Evolutionary conservation across 2,113 vertebrate species (phyloP).

Genomic region (Entosphenus tridentatus): DNA sequence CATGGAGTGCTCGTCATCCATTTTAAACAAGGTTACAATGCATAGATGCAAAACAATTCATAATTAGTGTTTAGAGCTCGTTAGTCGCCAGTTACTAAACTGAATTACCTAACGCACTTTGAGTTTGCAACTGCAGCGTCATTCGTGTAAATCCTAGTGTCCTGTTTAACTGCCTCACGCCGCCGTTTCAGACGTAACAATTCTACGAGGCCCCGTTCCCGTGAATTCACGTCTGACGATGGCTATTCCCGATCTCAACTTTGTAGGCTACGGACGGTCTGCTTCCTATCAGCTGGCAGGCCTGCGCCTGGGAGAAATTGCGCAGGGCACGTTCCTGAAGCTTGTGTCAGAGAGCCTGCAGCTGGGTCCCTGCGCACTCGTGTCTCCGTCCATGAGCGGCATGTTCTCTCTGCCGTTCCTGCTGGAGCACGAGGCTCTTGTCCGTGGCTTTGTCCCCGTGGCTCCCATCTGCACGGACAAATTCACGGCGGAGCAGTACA

Average conservation of each 20-base stretch:
- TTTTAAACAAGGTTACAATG: too few species aligned
- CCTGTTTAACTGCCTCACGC: neutral
- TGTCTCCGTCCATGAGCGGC: conserved; percentile 82
- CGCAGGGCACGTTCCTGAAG: conserved; percentile 37
- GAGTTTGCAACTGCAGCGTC: conserved; percentile 1
- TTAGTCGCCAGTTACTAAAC: neutral
- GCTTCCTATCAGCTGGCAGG: conserved; percentile 33
- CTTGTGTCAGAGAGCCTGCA: conserved; percentile 35
- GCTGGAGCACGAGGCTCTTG: conserved; percentile 28
- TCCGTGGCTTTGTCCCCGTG: conserved; percentile 57
- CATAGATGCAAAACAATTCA: neutral
- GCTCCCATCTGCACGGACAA: conserved; percentile 90
- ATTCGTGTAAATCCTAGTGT: neutral
- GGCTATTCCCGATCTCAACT: conserved; percentile 8
- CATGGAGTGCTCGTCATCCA: too few species aligned
- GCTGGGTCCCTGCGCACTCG: conserved; percentile 36
- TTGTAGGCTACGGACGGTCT: conserved; percentile 46
- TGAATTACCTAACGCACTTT: neutral
- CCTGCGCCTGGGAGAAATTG: conserved; percentile 31
- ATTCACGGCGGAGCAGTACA: conserved; percentile 37
- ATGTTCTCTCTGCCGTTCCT: conserved; percentile 87
- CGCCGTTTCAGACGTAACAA: neutral
- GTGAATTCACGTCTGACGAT: neutral
- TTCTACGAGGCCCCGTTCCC: neutral
- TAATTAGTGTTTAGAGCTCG: neutral